Evolutionary conservation across 1,140 invertebrate species (phyloP).

Genomic region (Drosophila pruinosa): DNA sequence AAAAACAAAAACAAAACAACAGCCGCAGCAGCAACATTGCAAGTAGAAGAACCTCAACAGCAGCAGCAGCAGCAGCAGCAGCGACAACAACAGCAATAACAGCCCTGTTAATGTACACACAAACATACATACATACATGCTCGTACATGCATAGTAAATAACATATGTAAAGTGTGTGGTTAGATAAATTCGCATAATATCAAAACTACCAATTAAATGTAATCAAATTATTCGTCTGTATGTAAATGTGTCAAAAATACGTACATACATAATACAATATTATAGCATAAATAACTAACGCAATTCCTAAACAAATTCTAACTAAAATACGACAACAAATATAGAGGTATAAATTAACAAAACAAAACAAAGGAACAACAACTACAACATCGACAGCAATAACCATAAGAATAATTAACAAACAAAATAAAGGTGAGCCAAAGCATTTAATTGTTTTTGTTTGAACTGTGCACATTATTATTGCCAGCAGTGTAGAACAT

Average conservation of each 20-base stretch:
- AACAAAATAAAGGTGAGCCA: constrained; percentile 50
- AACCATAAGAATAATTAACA: constrained; percentile 2
- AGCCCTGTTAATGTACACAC: constrained; percentile 48
- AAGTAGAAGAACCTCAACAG: constrained; percentile 36
- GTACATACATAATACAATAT: constrained; percentile 22
- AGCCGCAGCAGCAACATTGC: constrained; percentile 29
- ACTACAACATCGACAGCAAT: constrained; percentile 16
- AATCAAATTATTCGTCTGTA: constrained; percentile 28
- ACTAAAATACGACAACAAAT: constrained; percentile 8
- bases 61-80: constrained; percentile 1
- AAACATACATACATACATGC: constrained; percentile 20
- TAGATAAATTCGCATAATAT: constrained; percentile 61
- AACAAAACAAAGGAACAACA: constrained; percentile 30
- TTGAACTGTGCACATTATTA: constrained; percentile 9
- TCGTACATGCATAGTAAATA: constrained; percentile 21
- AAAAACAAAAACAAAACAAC: constrained; percentile 19
- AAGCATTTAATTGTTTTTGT: background rate
- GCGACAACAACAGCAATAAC: constrained; percentile 37
- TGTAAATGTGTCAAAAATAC: constrained; percentile 29
- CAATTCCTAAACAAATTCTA: constrained; percentile 73
- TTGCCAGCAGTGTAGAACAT: constrained; percentile 24
- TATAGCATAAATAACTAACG: constrained; percentile 56
- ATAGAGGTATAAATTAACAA: background rate
- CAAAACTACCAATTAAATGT: constrained; percentile 29
- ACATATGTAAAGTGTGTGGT: constrained; percentile 47